Evolutionary conservation across 2,888 invertebrate species (phyloP).

Genomic region (Dexiosoma caninum): DNA sequence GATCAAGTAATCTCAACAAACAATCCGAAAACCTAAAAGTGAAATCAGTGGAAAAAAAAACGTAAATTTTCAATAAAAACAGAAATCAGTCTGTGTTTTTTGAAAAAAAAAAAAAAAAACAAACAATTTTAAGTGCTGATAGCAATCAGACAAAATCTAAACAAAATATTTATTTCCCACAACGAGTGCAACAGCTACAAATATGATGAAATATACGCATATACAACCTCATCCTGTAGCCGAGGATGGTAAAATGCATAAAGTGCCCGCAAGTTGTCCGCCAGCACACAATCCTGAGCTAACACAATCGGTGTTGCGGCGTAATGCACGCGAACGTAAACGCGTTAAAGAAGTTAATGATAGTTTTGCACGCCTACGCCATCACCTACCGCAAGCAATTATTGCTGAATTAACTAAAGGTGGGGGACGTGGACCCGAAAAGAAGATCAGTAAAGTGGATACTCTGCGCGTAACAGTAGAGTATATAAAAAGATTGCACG

Average conservation of each 20-base stretch:
- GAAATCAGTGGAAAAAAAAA: constrained; percentile 1
- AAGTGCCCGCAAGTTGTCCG: constrained; percentile 79
- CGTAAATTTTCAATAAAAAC: constrained; percentile 38
- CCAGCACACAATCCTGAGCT: constrained; percentile 79
- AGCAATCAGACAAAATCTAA: constrained; percentile 64
- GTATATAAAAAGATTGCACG: constrained; percentile 90
- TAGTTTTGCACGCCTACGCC: constrained; percentile 92
- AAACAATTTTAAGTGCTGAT: constrained; percentile 65
- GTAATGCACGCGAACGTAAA: constrained; percentile 96
- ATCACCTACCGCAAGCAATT: constrained; percentile 91
- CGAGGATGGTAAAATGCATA: constrained; percentile 85
- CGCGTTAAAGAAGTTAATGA: constrained; percentile 97
- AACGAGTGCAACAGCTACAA: constrained; percentile 64
- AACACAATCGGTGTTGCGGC: constrained; percentile 90
- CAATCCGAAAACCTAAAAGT: neutral
- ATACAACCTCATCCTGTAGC: constrained; percentile 83
- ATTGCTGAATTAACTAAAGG: constrained; percentile 84
- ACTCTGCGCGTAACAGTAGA: constrained; percentile 92
- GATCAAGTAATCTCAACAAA: constrained; percentile 71
- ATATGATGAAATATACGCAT: constrained; percentile 72
- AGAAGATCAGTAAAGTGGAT: constrained; percentile 93
- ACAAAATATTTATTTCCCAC: constrained; percentile 66
- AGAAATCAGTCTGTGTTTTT: constrained; percentile 16
- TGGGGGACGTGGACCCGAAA: constrained; percentile 85
- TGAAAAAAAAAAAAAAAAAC: too few relatives aligned